These are phyloP conservation scores for Polylopha cassiicola DNA, from an alignment of 2,888 invertebrate genomes.

Conservation along the genomic window DNA sequence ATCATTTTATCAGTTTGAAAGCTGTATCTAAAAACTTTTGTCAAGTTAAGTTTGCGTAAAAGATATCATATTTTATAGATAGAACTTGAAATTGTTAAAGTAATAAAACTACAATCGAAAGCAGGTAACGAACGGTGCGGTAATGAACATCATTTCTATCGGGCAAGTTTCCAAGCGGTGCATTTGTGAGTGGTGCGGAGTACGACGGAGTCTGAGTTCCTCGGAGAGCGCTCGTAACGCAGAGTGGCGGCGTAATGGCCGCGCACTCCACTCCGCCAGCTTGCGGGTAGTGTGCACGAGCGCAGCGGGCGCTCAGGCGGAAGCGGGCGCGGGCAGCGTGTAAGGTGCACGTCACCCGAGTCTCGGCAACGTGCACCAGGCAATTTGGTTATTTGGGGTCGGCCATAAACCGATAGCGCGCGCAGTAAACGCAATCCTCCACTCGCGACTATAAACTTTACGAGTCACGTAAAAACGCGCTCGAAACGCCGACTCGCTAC, in stretches of 20 bases:
- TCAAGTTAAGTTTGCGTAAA: no score
- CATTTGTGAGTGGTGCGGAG: conserved; percentile 43
- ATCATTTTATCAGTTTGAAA: no score
- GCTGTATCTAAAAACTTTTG: no score
- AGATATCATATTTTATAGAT: no score
- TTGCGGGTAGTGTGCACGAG: conserved; percentile 34
- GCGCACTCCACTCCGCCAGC: conserved; percentile 27
- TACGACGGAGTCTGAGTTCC: conserved; percentile 34
- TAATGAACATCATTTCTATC: conserved; percentile 56
- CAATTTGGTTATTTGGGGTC: conserved; percentile 76
- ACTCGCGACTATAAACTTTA: conserved; percentile 77
- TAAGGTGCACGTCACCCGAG: conserved; percentile 44
- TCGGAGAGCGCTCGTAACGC: conserved; percentile 44
- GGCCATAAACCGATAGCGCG: conserved; percentile 73
- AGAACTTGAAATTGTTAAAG: no score
- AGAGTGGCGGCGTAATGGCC: conserved; percentile 44
- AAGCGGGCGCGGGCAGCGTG: conserved; percentile 31
- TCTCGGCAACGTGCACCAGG: conserved; percentile 59
- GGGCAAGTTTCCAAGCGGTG: conserved; percentile 57
- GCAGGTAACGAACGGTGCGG: conserved; percentile 44
- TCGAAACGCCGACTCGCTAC: conserved; percentile 73
- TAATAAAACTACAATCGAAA: no score
- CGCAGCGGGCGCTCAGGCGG: conserved; percentile 17
- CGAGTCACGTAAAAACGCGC: conserved; percentile 78
- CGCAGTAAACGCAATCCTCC: conserved; percentile 76